phyloP scores from a whole-genome alignment of 2,888 invertebrate genomes.

The Mythimna pallens region DNA sequence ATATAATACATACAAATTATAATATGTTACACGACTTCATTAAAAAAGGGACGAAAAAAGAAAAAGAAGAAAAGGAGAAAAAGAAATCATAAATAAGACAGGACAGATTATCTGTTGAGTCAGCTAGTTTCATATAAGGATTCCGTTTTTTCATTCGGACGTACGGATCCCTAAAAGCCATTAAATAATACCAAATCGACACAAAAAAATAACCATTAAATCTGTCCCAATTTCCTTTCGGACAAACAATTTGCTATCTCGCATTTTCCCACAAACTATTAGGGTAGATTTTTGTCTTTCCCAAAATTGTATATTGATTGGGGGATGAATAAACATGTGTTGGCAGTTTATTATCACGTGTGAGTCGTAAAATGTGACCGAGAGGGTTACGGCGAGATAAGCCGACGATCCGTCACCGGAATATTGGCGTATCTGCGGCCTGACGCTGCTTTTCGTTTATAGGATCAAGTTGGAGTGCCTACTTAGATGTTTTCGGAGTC shows the following conservation, averaged over 20 bases:
- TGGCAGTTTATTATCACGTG: conserved; percentile 63
- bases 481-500: conserved; percentile 13
- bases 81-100: too few species aligned
- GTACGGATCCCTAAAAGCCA: background rate
- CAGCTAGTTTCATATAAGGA: too few species aligned
- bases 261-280: conserved; percentile 30
- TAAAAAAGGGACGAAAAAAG: too few species aligned
- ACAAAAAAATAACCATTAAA: conserved; percentile 32
- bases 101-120: too few species aligned
- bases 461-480: conserved; percentile 30
- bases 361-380: conserved; percentile 61
- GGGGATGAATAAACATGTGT: conserved; percentile 64
- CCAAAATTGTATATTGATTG: conserved; percentile 60
- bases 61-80: too few species aligned
- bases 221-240: background rate
- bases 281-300: conserved; percentile 49
- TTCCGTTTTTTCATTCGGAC: too few species aligned
- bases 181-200: conserved; percentile 3
- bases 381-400: conserved; percentile 62
- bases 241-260: conserved; percentile 17
- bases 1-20: too few species aligned
- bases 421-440: conserved; percentile 63
- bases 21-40: too few species aligned
- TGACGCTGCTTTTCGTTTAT: conserved; percentile 52
- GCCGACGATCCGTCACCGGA: conserved; percentile 62